These are phyloP conservation scores for Theretra japonica DNA, from an alignment of 2,888 invertebrate species.

Conservation along the genomic window DNA sequence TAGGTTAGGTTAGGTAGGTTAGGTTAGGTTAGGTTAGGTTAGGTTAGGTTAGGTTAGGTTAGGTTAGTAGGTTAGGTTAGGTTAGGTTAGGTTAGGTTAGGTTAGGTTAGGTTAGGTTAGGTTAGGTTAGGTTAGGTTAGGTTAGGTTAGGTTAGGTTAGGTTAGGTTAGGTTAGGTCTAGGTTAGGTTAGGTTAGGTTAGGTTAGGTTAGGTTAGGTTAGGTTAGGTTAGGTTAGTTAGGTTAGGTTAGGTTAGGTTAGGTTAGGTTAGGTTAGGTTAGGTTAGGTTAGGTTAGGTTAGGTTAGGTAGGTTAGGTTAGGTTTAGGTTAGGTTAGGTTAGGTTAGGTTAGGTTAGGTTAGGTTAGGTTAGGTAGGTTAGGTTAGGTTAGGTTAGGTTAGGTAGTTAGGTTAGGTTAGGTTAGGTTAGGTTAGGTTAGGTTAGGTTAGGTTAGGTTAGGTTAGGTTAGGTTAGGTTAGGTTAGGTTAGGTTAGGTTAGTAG, in stretches of 20 bases:
- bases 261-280: constrained; percentile 30
- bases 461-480: constrained; percentile 33
- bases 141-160: constrained; percentile 37
- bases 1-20: constrained; percentile 40
- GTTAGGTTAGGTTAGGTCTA: constrained; percentile 36
- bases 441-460: constrained; percentile 31
- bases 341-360: not conserved
- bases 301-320: constrained; percentile 1
- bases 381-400: not conserved
- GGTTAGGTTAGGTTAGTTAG: constrained; percentile 30
- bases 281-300: constrained; percentile 25
- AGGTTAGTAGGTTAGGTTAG: constrained; percentile 36
- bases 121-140: constrained; percentile 39
- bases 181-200: constrained; percentile 36
- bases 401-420: not conserved
- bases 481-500: too few relatives aligned
- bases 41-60: constrained; percentile 37
- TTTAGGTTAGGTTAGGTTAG: constrained; percentile 1
- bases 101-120: constrained; percentile 40
- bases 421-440: constrained; percentile 29
- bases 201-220: constrained; percentile 36
- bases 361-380: not conserved
- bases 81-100: constrained; percentile 35
- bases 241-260: constrained; percentile 31
- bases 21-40: constrained; percentile 41